Evolutionary conservation across 2,113 vertebrate species (phyloP).

Genomic region (Tauraco erythrolophus): DNA sequence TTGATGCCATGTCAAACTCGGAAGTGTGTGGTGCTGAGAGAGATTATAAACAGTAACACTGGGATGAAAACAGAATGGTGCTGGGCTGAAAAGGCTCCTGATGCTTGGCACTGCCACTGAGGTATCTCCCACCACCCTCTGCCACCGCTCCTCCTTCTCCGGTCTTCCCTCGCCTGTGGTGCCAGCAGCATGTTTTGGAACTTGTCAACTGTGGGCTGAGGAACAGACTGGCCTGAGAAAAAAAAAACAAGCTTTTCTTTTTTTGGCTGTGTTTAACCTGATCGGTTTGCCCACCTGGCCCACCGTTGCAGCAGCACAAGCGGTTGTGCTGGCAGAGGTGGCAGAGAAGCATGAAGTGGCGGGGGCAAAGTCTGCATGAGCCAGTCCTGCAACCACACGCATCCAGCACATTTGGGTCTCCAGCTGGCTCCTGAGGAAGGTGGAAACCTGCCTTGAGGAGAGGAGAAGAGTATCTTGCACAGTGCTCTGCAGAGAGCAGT

Average conservation of each 20-base stretch:
- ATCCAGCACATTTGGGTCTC: neutral
- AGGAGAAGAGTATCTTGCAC: neutral
- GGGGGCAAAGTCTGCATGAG: rapidly evolving
- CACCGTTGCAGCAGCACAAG: rapidly evolving
- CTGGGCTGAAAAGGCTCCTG: neutral
- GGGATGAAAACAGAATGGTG: neutral
- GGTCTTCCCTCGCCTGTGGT: rapidly evolving
- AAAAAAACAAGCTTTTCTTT: rapidly evolving
- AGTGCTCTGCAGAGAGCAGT: neutral
- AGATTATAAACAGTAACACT: neutral
- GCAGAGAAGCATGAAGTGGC: neutral
- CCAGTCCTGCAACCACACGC: neutral
- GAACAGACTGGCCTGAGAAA: neutral
- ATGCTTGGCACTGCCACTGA: neutral
- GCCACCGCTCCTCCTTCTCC: neutral
- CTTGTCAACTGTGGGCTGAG: neutral
- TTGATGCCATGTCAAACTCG: neutral
- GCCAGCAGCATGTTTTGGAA: neutral
- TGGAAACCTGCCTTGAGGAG: neutral
- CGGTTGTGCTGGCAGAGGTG: neutral
- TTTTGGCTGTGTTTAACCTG: neutral
- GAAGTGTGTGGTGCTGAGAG: neutral
- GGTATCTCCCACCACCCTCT: neutral
- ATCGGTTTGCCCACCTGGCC: neutral
- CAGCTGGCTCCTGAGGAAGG: neutral